These are phyloP conservation scores for Yoshiicerus persimilis DNA, from an alignment of 1,140 invertebrate species.

Conservation along the genomic window DNA sequence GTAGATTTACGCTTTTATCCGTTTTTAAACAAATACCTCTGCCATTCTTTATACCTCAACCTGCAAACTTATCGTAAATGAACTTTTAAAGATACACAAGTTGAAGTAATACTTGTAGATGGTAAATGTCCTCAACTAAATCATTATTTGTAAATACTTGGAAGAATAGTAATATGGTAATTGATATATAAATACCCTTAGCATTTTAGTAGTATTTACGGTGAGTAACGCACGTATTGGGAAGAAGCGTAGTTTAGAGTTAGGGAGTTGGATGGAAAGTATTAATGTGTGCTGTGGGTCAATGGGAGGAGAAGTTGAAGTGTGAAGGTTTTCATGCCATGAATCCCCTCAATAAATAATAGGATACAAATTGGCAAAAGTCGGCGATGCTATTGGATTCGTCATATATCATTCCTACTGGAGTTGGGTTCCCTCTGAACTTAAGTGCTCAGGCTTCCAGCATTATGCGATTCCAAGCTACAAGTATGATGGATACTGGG, in stretches of 20 bases:
- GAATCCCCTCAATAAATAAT: conserved; percentile 43
- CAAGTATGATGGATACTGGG: conserved; percentile 51
- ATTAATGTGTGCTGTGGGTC: neutral
- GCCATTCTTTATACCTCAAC: no score
- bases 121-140: no score
- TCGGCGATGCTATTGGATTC: conserved; percentile 80
- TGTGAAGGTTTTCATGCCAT: conserved; percentile 33
- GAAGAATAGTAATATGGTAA: no score
- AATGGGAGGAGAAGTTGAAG: conserved; percentile 18
- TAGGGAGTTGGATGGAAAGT: neutral
- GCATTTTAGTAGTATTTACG: neutral
- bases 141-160: no score
- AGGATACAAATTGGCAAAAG: conserved; percentile 77
- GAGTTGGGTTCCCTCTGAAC: conserved; percentile 77
- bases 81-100: no score
- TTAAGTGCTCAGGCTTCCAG: conserved; percentile 77
- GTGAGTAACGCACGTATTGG: neutral
- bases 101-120: no score
- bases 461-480: conserved; percentile 41
- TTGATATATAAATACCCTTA: no score
- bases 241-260: neutral
- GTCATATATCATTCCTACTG: conserved; percentile 80
- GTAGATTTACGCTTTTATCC: no score
- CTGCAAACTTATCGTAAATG: no score
- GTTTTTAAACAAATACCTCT: no score